These are phyloP conservation scores for Micromesistius poutassou DNA, from an alignment of 2,797 vertebrate genomes.

Conservation along the genomic window DNA sequence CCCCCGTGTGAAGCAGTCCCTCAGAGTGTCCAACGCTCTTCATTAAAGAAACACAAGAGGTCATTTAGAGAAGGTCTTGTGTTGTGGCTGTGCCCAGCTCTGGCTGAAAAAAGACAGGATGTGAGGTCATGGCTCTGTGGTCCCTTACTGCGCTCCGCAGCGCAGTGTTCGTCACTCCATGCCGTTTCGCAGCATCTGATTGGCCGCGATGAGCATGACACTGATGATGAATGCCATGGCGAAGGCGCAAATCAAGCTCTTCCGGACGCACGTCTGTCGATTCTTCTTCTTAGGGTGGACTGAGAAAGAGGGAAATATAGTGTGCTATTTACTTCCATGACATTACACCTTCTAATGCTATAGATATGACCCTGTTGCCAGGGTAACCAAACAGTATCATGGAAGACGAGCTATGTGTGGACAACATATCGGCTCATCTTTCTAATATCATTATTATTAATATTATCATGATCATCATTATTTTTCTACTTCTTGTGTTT, in stretches of 20 bases:
- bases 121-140: slow-evolving; percentile 64
- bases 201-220: slow-evolving; percentile 98
- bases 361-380: not conserved
- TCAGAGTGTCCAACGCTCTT: no score
- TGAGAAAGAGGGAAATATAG: slow-evolving; percentile 33
- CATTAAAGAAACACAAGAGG: slow-evolving; percentile 34
- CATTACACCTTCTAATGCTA: not conserved
- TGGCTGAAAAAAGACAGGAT: slow-evolving; percentile 66
- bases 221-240: slow-evolving; percentile 99
- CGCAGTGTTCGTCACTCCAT: slow-evolving; percentile 87
- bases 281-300: slow-evolving; percentile 84
- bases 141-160: slow-evolving; percentile 73
- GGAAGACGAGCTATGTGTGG: not conserved
- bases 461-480: not conserved
- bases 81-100: slow-evolving; percentile 67
- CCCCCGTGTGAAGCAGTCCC: not conserved
- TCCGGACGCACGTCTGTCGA: slow-evolving; percentile 92
- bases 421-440: not conserved
- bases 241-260: slow-evolving; percentile 98
- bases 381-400: not conserved
- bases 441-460: not conserved
- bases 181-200: slow-evolving; percentile 98
- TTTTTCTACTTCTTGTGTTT: not conserved
- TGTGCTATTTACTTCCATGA: not conserved
- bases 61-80: slow-evolving; percentile 62